Conservation (phyloP, 1,140 invertebrate species). For the Lutraria rhynchaena region DNA sequence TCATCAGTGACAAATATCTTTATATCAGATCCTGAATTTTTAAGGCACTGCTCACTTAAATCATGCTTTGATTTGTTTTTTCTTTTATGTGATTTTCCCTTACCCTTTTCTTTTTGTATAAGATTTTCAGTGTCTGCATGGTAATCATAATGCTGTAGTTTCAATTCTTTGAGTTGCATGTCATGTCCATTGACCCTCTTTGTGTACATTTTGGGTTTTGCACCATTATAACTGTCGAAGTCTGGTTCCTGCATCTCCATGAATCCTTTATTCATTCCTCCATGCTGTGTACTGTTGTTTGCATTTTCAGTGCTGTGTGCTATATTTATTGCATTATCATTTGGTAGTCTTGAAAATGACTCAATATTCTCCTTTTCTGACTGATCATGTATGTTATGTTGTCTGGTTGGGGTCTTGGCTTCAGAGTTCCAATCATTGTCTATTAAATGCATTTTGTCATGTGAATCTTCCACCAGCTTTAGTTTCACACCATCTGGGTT, state of each 20-base stretch:
- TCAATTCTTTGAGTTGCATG: constrained; percentile 20
- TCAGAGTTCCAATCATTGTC: constrained; percentile 14
- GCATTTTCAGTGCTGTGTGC: neutral
- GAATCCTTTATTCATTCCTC: neutral
- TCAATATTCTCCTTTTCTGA: constrained; percentile 3
- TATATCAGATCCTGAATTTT: constrained; percentile 19
- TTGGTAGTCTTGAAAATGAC: neutral
- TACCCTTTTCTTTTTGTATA: neutral
- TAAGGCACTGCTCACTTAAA: neutral
- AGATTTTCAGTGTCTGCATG: constrained; percentile 1
- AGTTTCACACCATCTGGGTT: constrained; percentile 11
- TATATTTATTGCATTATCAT: neutral
- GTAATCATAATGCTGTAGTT: neutral
- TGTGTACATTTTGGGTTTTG: constrained; percentile 22
- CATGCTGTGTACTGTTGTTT: neutral
- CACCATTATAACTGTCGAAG: constrained; percentile 1
- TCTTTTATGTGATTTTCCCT: constrained; percentile 13
- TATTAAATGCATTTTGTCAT: constrained; percentile 4
- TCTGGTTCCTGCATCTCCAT: neutral
- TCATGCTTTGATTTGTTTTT: neutral
- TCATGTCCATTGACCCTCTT: constrained; percentile 9
- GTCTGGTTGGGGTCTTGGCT: neutral
- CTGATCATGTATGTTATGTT: neutral
- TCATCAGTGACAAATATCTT: constrained; percentile 45
- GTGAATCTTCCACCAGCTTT: neutral